Evolutionary conservation across 2,797 vertebrate genomes (phyloP).

Genomic region (Sparus aurata): DNA sequence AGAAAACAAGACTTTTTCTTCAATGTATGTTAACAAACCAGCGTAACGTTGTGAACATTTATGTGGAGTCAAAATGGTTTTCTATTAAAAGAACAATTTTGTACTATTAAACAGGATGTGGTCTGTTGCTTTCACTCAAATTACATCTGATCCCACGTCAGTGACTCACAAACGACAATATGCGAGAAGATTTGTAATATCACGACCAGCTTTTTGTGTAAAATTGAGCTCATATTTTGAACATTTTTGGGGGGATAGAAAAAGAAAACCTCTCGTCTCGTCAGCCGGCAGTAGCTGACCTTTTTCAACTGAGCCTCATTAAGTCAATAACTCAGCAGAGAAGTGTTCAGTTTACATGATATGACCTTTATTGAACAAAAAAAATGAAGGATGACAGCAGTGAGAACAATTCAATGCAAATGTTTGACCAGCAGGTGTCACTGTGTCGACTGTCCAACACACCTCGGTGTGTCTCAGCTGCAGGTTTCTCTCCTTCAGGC

Average conservation of each 20-base stretch:
- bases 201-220: too few species aligned
- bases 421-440: slow-evolving; percentile 51
- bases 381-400: background rate
- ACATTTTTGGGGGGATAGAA: too few species aligned
- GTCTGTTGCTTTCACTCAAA: slow-evolving; percentile 1
- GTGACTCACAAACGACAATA: too few species aligned
- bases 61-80: slow-evolving; percentile 89
- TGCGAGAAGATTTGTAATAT: too few species aligned
- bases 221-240: too few species aligned
- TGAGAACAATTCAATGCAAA: slow-evolving; percentile 24
- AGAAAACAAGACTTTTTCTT: slow-evolving; percentile 85
- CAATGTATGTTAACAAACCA: slow-evolving; percentile 85
- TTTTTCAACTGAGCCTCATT: background rate
- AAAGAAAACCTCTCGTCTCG: too few species aligned
- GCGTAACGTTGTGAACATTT: slow-evolving; percentile 80
- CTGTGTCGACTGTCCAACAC: background rate
- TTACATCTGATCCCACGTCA: too few species aligned
- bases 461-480: background rate
- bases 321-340: background rate
- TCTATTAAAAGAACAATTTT: slow-evolving; percentile 91
- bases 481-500: slow-evolving; percentile 18
- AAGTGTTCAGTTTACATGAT: background rate
- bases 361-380: slow-evolving; percentile 54
- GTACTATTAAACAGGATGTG: slow-evolving; percentile 33
- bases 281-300: too few species aligned